Evolutionary conservation across 1,140 invertebrate genomes (phyloP), one percentile per base, ranked within the genome.

Genomic region (Sipha flava): DNA sequence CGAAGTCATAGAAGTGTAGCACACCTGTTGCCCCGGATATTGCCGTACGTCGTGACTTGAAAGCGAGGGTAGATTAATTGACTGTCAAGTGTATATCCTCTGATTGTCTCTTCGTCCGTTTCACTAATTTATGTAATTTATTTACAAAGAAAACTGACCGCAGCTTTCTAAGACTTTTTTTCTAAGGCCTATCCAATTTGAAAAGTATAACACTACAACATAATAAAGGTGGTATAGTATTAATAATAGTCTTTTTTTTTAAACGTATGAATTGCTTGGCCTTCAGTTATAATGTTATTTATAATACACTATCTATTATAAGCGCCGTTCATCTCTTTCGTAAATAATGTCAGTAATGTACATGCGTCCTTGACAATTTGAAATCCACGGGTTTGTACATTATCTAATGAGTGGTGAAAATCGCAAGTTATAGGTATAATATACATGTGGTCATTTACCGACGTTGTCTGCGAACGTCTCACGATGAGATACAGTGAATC

Each of bases 11-110:
- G 6, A 77, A 77, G 73, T 77, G 73, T 40, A 43, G 49, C 21
- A n/a, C 49, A 43, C 73, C 52, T 59, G 73, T 77, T 59, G 37
- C 31, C n/a, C 49, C 73, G 73, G 73, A 77, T 77, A 77, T 59
- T 47, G 62, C 43, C 54, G 26, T 29, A n/a, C 26, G 16, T 47
- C 66, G 66, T 70, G 66, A 70, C 43, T 70, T 16, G 66, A 47
- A 70, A 70, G 23, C n/a, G 40, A 70, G 66, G 66, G 66, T 70
- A n/a, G 43, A 70, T 70, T 70, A 70, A 70, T 70, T 70, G 66
- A 26, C 66, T 47, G 66, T 47, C 66, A 9, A 45, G 66, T 70
- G 66, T 66, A 47, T 47, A 70, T 70, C 23, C 23, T 70, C 16
- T 7, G 43, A 47, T 70, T 45, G 66, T 47, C 14, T 64, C 59